Percentiles rank a stretch among this genome's conserved stretches.
These are phyloP conservation scores for Pogonognathellus flavescens DNA, from an alignment of 1,140 invertebrate species.

Conservation along the genomic window DNA sequence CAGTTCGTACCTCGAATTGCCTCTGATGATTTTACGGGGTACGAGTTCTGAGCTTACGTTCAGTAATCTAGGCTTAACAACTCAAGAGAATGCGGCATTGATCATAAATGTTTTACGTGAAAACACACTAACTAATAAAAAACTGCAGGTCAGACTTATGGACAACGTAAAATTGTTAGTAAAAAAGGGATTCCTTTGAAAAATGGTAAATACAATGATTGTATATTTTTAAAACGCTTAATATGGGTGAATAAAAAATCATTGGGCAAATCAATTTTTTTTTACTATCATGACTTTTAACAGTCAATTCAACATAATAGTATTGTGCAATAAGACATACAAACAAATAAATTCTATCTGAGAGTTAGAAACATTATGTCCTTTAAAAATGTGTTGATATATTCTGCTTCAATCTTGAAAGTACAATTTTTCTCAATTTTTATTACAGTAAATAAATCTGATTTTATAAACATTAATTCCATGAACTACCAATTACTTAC, in stretches of 20 bases:
- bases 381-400: too few species aligned
- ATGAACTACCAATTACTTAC: too few species aligned
- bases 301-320: too few species aligned
- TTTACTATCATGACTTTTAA: too few species aligned
- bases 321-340: too few species aligned
- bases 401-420: too few species aligned
- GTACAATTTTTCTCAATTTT: too few species aligned
- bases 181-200: neutral
- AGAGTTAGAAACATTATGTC: too few species aligned
- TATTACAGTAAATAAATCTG: too few species aligned
- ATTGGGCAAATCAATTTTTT: too few species aligned
- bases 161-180: neutral
- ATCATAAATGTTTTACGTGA: neutral
- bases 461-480: too few species aligned
- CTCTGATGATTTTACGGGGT: neutral
- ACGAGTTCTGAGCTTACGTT: neutral
- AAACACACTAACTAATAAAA: neutral
- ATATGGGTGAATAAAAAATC: neutral
- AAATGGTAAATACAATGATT: neutral
- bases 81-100: neutral
- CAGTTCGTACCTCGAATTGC: constrained; percentile 14
- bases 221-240: neutral
- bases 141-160: neutral
- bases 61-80: neutral
- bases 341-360: too few species aligned